Evolutionary conservation across 2,797 vertebrate genomes (phyloP).

Genomic region (Hozukius guyotensis): DNA sequence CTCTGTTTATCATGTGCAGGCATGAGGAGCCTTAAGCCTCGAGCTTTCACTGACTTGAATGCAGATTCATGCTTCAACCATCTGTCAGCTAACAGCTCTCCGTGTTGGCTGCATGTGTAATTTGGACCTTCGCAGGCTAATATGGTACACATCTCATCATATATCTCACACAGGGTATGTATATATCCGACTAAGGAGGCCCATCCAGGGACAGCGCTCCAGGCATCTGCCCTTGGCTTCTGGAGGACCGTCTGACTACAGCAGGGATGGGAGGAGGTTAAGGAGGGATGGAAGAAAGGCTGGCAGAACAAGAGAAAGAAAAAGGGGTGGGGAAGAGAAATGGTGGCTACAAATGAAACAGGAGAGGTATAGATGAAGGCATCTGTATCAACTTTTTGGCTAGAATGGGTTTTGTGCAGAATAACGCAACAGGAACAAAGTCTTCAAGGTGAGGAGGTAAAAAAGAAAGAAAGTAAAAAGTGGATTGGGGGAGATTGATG

Average conservation of each 20-base stretch:
- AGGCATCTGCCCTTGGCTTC: slow-evolving; percentile 45
- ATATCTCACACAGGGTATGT: slow-evolving; percentile 26
- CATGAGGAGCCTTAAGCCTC: slow-evolving; percentile 46
- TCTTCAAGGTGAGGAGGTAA: not conserved
- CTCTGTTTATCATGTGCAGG: slow-evolving; percentile 54
- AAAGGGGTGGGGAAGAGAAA: not conserved
- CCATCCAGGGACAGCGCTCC: slow-evolving; percentile 19
- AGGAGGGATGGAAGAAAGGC: not conserved
- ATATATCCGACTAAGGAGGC: slow-evolving; percentile 32
- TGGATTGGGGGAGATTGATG: not conserved
- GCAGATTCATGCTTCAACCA: slow-evolving; percentile 65
- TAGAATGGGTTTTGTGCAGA: not conserved
- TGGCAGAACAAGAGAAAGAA: slow-evolving; percentile 2
- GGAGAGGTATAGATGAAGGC: not conserved
- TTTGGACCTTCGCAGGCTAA: slow-evolving; percentile 46
- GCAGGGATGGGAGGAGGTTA: slow-evolving; percentile 36
- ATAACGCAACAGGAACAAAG: not conserved
- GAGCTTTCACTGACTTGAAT: slow-evolving; percentile 58
- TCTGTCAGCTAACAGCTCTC: slow-evolving; percentile 64
- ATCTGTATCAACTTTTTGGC: not conserved
- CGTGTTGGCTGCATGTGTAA: slow-evolving; percentile 51
- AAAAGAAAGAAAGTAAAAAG: not conserved
- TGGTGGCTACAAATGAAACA: slow-evolving; percentile 22
- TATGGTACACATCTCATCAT: slow-evolving; percentile 40
- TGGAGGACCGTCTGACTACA: slow-evolving; percentile 30